phyloP scores from a whole-genome alignment of 1,140 invertebrate genomes.

The Drosophila jambulina region DNA sequence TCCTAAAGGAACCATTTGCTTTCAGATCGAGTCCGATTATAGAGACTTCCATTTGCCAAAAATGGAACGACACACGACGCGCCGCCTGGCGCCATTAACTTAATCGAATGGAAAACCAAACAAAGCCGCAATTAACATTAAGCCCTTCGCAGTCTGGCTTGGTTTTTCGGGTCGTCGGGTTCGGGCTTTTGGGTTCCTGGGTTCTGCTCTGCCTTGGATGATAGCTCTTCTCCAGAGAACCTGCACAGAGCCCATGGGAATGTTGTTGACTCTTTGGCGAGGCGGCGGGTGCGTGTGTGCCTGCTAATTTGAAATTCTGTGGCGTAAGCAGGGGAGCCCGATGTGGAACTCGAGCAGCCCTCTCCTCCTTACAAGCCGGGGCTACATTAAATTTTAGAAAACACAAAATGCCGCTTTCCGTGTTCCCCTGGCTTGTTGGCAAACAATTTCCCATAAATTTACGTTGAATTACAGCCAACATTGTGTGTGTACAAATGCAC shows the following conservation, averaged over 20 bases:
- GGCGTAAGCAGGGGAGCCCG: conserved; percentile 42
- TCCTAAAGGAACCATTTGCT: conserved; percentile 1
- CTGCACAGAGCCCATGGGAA: conserved; percentile 41
- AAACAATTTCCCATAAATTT: conserved; percentile 82
- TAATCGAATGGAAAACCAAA: conserved; percentile 75
- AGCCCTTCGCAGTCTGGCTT: conserved; percentile 51
- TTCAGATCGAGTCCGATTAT: conserved; percentile 22
- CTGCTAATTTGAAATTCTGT: conserved; percentile 64
- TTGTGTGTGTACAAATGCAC: conserved; percentile 70
- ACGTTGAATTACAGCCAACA: conserved; percentile 70
- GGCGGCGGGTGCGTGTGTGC: conserved; percentile 30
- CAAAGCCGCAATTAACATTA: conserved; percentile 73
- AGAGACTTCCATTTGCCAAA: conserved; percentile 38
- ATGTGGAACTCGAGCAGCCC: conserved; percentile 8
- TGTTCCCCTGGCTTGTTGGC: conserved; percentile 45
- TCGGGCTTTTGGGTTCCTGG: background rate
- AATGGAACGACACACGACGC: conserved; percentile 24
- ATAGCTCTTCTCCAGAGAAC: conserved; percentile 23
- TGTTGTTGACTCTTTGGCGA: conserved; percentile 4
- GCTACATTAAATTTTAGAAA: conserved; percentile 76
- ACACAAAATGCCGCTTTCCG: conserved; percentile 73
- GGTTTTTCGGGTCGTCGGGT: background rate
- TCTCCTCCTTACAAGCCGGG: conserved; percentile 11
- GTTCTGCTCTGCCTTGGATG: background rate
- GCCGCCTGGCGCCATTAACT: conserved; percentile 56